Base-by-base conservation (phyloP, 2,113 vertebrate species). In the Leptobrachium leishanense region DNA sequence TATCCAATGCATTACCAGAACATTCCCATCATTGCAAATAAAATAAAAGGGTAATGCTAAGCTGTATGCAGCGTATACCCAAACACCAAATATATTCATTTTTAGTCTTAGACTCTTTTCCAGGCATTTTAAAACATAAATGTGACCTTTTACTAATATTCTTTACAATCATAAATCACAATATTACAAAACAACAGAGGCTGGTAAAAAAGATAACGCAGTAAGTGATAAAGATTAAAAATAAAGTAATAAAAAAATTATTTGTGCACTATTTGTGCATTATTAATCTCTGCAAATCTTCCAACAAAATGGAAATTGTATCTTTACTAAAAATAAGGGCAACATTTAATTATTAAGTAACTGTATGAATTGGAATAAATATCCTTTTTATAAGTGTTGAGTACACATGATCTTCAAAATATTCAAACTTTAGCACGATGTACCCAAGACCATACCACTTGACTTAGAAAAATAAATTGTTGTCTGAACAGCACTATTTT, bases 1-100 rank as follows among this genome's bases (percentile, higher is more conserved):
- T 6, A 73, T 44, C 44, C 62, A 55, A 68, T 44, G 44, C 31
- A 73, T 44, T 65, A 68, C n/a, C 43, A 68, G 63, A 80, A 59
- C 53, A 72, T 80, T 80, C 68, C 74, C 65, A 73, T 79, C 50
- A 64, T 73, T 72, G 57, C 40, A 43, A 54, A 80, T 72, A 74
- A 73, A 65, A 67, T 62, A 74, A 59, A 62, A 74, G 71, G 57
- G 71, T 67, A 74, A 80, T 80, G 20, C 20, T 46, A 72, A 68
- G 40, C 77, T 63, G 72, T 59, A 74, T 71, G 59, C 63, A 80
- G 43, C 68, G 10, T 59, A 44, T 74, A 68, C 78, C 53, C 71
- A 44, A 53, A 31, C 68, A 64, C 73, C 55, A 74, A 57, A 74
- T 80, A 9, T 55, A 46, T 74, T 80, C 11, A 10, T 68, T 46